Evolutionary conservation across 2,888 invertebrate species (phyloP).

Genomic region (Hypsopygia costalis): DNA sequence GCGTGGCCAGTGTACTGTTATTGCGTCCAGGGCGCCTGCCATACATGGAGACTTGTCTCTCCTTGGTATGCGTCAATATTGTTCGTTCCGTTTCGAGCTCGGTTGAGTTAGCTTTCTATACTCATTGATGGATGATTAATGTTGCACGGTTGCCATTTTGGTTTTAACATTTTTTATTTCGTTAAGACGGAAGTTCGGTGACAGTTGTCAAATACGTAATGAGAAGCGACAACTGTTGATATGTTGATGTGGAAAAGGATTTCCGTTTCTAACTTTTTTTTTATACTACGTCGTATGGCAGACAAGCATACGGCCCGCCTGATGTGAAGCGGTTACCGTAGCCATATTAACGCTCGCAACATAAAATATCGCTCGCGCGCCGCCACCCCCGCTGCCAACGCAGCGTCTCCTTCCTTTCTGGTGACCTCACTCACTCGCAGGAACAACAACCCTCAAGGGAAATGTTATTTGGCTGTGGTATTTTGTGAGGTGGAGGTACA

Average conservation of each 20-base stretch:
- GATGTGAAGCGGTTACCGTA: too few relatives aligned
- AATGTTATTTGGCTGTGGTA: too few relatives aligned
- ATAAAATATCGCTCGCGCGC: too few relatives aligned
- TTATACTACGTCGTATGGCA: too few relatives aligned
- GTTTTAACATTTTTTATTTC: background rate
- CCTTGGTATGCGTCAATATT: constrained; percentile 39
- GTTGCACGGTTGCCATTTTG: constrained; percentile 6
- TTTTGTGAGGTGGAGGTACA: too few relatives aligned
- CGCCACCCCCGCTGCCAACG: too few relatives aligned
- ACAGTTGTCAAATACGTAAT: background rate
- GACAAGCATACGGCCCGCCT: too few relatives aligned
- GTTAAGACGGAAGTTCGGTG: background rate
- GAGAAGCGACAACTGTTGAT: background rate
- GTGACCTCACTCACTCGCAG: too few relatives aligned
- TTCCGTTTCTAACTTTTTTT: background rate
- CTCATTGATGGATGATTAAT: constrained; percentile 10
- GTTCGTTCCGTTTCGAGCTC: background rate
- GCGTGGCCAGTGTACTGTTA: constrained; percentile 55
- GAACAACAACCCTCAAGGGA: too few relatives aligned
- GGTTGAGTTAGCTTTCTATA: constrained; percentile 8
- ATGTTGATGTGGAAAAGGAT: background rate
- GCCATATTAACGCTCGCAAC: too few relatives aligned
- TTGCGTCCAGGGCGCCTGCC: constrained; percentile 55
- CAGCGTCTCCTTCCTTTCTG: too few relatives aligned
- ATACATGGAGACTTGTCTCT: constrained; percentile 57